These are phyloP conservation scores for Agriopis leucophaearia DNA, from an alignment of 2,888 invertebrate species.

Conservation along the genomic window DNA sequence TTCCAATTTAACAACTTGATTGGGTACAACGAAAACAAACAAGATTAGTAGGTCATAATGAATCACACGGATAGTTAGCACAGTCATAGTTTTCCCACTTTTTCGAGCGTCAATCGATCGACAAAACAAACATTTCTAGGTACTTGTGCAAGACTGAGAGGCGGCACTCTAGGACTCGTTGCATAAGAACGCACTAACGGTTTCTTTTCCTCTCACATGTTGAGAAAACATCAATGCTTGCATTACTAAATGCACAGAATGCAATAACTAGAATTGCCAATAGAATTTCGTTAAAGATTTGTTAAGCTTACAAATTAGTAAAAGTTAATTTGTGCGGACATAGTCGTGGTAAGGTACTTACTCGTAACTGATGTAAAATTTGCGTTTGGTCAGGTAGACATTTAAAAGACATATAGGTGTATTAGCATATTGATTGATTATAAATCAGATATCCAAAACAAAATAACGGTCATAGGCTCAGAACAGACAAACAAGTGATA, in stretches of 20 bases:
- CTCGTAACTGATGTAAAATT: neutral
- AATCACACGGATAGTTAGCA: conserved; percentile 12
- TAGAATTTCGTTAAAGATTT: neutral
- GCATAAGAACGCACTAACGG: conserved; percentile 45
- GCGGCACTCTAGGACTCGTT: conserved; percentile 35
- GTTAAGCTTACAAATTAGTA: neutral
- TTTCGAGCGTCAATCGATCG: conserved; percentile 15
- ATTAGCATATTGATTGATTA: too few relatives aligned
- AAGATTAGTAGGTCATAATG: conserved; percentile 34
- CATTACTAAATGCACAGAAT: conserved; percentile 17
- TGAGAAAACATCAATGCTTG: conserved; percentile 15
- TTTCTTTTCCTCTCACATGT: conserved; percentile 27
- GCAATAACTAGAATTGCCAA: neutral
- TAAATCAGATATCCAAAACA: too few relatives aligned
- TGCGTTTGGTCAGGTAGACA: neutral
- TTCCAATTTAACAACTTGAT: conserved; percentile 18
- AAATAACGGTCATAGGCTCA: too few relatives aligned
- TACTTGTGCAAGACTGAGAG: conserved; percentile 29
- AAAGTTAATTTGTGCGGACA: neutral
- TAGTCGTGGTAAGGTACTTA: too few relatives aligned
- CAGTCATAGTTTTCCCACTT: neutral
- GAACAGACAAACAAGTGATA: too few relatives aligned
- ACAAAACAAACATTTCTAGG: conserved; percentile 17
- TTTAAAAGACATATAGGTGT: too few relatives aligned
- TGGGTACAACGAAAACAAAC: conserved; percentile 20